Evolutionary conservation across 1,140 invertebrate species (phyloP).

Genomic region (Megathymus violae): DNA sequence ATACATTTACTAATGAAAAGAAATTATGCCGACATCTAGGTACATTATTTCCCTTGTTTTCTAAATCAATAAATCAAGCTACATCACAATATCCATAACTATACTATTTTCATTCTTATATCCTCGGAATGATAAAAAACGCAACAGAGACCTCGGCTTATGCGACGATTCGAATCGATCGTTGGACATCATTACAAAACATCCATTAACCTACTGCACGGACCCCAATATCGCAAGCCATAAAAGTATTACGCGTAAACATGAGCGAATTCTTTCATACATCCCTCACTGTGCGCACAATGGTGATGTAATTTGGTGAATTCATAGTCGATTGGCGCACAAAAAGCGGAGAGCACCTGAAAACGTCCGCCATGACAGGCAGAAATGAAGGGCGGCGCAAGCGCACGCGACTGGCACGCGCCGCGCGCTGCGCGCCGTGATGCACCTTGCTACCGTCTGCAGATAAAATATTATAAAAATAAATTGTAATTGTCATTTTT

Average conservation of each 20-base stretch:
- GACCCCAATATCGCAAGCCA: slow-evolving; percentile 36
- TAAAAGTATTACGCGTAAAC: slow-evolving; percentile 60
- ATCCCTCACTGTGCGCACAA: slow-evolving; percentile 53
- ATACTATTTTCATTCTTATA: no score
- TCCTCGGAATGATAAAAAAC: background rate
- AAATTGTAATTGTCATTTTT: no score
- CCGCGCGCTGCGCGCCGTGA: slow-evolving; percentile 46
- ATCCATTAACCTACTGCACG: slow-evolving; percentile 32
- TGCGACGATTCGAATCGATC: no score
- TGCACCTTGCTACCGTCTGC: slow-evolving; percentile 68
- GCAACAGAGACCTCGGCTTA: no score
- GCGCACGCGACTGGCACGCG: slow-evolving; percentile 68
- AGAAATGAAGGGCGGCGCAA: slow-evolving; percentile 50
- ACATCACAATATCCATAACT: no score
- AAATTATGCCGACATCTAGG: no score
- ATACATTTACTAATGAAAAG: no score
- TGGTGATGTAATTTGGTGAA: slow-evolving; percentile 67
- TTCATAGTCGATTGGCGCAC: slow-evolving; percentile 59
- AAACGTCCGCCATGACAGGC: slow-evolving; percentile 72
- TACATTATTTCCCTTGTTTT: no score
- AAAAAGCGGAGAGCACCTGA: slow-evolving; percentile 61
- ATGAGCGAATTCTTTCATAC: slow-evolving; percentile 57
- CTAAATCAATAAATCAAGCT: no score
- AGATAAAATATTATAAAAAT: slow-evolving; percentile 33
- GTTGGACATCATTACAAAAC: slow-evolving; percentile 26